These are phyloP conservation scores for Grus americana DNA, from an alignment of 2,113 vertebrate species.

Conservation along the genomic window DNA sequence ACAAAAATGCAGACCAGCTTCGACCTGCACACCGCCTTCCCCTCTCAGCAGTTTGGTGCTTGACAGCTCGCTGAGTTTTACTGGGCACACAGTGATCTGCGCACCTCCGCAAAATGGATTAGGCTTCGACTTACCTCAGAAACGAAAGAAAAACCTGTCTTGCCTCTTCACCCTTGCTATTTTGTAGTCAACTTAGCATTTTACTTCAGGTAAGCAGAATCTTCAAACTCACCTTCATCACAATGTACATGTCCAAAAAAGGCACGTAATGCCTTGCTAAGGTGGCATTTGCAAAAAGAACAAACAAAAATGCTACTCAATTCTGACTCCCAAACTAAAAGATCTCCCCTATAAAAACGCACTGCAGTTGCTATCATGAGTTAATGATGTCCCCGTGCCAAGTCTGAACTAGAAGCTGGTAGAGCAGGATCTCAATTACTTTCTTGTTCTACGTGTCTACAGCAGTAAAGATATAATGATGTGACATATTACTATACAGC, in stretches of 20 bases:
- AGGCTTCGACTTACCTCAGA: neutral
- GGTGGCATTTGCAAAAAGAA: neutral
- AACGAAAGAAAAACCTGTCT: neutral
- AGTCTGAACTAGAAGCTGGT: neutral
- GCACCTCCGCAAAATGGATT: neutral
- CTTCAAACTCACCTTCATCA: neutral
- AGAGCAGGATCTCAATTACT: neutral
- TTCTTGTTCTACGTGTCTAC: neutral
- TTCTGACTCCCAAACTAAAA: neutral
- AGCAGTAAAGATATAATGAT: neutral
- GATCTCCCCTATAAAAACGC: neutral
- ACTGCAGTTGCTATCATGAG: neutral
- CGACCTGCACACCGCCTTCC: neutral
- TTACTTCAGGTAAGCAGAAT: neutral
- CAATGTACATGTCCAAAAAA: rapidly evolving
- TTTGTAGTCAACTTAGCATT: neutral
- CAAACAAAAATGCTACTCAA: neutral
- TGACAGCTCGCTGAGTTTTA: neutral
- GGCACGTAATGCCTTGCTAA: neutral
- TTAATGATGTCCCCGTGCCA: neutral
- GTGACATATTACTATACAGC: neutral
- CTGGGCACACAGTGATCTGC: neutral
- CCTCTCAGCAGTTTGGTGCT: neutral
- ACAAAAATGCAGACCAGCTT: neutral
- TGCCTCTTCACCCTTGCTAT: neutral